Percentiles rank a stretch among this genome's conserved stretches.
Evolutionary conservation across 2,797 vertebrate species (phyloP).

Genomic region (Microctenopoma lineatum): DNA sequence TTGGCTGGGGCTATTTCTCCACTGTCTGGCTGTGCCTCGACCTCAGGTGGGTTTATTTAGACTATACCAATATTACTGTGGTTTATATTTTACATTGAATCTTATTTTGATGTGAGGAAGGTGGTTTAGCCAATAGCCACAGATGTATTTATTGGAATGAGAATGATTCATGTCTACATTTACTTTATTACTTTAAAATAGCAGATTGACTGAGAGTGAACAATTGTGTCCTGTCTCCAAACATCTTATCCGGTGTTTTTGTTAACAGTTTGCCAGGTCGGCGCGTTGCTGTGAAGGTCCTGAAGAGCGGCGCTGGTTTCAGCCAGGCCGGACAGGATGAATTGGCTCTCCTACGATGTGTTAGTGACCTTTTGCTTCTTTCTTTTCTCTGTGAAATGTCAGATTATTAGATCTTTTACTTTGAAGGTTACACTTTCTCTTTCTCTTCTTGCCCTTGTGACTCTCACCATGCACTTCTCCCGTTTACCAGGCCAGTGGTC

Average conservation of each 20-base stretch:
- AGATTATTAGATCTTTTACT: background rate
- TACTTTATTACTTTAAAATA: no score
- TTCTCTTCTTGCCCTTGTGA: background rate
- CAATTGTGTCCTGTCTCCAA: background rate
- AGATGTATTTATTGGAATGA: background rate
- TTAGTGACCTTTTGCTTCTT: slow-evolving; percentile 58
- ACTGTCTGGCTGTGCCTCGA: slow-evolving; percentile 91
- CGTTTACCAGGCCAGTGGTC: slow-evolving; percentile 79
- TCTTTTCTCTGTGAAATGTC: slow-evolving; percentile 1
- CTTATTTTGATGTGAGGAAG: no score
- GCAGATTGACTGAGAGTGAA: background rate
- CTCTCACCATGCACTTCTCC: background rate
- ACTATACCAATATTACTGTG: background rate
- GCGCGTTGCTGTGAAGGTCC: slow-evolving; percentile 87
- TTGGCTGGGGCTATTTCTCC: slow-evolving; percentile 87
- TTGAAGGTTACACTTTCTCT: background rate
- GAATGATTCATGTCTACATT: background rate
- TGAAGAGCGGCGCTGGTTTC: slow-evolving; percentile 85
- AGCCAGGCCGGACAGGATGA: slow-evolving; percentile 86
- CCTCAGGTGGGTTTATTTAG: slow-evolving; percentile 65
- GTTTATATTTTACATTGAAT: no score
- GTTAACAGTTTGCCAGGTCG: slow-evolving; percentile 66
- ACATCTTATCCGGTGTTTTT: slow-evolving; percentile 27
- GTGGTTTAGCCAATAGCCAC: no score
- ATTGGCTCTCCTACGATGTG: slow-evolving; percentile 84